Percentiles rank a stretch among this genome's conserved stretches.
Evolutionary conservation across 2,888 invertebrate genomes (phyloP).

Genomic region (Orchesellides sinensis): DNA sequence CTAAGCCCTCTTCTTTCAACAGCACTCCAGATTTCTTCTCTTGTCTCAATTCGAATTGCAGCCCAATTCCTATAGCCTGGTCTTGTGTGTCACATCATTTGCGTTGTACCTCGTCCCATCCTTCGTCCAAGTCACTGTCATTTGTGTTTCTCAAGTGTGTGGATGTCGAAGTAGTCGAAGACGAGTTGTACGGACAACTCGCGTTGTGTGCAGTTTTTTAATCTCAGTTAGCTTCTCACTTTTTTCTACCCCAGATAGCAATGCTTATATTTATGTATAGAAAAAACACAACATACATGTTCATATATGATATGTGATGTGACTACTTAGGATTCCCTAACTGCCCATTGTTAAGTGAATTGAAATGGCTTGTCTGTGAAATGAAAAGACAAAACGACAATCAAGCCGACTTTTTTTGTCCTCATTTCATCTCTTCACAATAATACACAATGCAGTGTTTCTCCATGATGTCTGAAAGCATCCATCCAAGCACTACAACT

Average conservation of each 20-base stretch:
- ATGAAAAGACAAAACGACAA: slow-evolving; percentile 63
- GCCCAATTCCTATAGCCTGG: slow-evolving; percentile 42
- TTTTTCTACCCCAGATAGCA: neutral
- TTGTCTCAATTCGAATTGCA: slow-evolving; percentile 43
- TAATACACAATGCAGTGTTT: slow-evolving; percentile 1
- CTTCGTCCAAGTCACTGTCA: slow-evolving; percentile 35
- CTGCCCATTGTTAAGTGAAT: slow-evolving; percentile 62
- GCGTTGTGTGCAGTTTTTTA: slow-evolving; percentile 50
- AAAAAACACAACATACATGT: slow-evolving; percentile 20
- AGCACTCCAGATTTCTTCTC: slow-evolving; percentile 63
- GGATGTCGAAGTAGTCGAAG: slow-evolving; percentile 59
- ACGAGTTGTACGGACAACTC: slow-evolving; percentile 17
- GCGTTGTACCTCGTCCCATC: slow-evolving; percentile 11
- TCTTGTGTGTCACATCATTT: slow-evolving; percentile 23
- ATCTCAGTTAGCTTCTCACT: slow-evolving; percentile 32
- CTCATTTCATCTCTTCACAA: slow-evolving; percentile 11
- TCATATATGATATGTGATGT: slow-evolving; percentile 35
- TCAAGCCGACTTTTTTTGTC: slow-evolving; percentile 47
- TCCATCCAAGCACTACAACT: neutral
- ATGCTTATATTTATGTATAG: slow-evolving; percentile 16
- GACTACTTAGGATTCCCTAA: slow-evolving; percentile 51
- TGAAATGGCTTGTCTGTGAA: slow-evolving; percentile 54
- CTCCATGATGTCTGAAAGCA: neutral
- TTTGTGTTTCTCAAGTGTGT: slow-evolving; percentile 60
- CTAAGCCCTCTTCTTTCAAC: slow-evolving; percentile 62